Evolutionary conservation across 2,113 vertebrate species (phyloP).

Genomic region (Echinops telfairi): DNA sequence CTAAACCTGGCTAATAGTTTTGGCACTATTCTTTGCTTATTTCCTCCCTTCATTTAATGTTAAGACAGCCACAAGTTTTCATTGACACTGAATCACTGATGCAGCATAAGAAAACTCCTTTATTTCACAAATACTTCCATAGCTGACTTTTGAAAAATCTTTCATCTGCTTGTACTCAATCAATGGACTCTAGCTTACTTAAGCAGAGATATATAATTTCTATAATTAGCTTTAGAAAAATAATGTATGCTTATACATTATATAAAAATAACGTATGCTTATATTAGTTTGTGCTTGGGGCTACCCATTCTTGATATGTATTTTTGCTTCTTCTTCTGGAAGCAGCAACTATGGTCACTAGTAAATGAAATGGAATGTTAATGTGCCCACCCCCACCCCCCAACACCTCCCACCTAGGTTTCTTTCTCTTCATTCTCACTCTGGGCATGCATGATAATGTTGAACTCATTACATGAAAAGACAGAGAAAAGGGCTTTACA

Average conservation of each 20-base stretch:
- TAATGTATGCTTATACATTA: background rate
- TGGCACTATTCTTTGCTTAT: background rate
- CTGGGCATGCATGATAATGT: background rate
- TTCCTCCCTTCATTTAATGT: background rate
- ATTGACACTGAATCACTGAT: conserved; percentile 14
- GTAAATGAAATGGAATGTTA: background rate
- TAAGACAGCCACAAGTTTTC: conserved; percentile 4
- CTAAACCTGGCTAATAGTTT: background rate
- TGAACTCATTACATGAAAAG: background rate
- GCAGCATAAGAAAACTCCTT: conserved; percentile 9
- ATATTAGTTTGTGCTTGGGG: background rate
- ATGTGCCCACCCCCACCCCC: background rate
- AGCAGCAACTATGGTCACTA: background rate
- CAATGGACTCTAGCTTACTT: background rate
- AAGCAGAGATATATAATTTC: background rate
- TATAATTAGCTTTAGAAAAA: conserved; percentile 51
- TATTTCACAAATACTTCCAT: background rate
- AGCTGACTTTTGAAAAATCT: background rate
- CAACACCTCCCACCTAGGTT: background rate
- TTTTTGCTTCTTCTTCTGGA: background rate
- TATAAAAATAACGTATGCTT: conserved; percentile 16
- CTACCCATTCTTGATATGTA: background rate
- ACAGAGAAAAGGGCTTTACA: background rate
- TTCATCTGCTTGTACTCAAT: background rate
- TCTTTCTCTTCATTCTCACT: background rate